Evolutionary conservation across 2,888 invertebrate species (phyloP).

Genomic region (Eupithecia pulchellata): DNA sequence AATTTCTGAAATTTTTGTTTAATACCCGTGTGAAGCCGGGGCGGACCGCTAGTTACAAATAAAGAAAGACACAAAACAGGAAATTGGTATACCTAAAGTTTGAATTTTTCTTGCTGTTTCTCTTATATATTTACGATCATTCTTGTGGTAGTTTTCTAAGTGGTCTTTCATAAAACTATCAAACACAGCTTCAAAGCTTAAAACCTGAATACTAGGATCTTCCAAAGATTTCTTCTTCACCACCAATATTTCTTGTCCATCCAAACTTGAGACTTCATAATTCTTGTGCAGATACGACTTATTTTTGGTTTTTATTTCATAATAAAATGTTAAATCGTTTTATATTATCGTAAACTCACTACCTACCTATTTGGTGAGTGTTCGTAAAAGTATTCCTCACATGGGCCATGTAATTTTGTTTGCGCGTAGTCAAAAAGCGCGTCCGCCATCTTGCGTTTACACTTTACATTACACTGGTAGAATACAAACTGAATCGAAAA

Average conservation of each 20-base stretch:
- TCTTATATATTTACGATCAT: constrained; percentile 3
- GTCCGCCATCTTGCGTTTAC: constrained; percentile 32
- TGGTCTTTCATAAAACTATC: constrained; percentile 28
- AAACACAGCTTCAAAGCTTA: constrained; percentile 28
- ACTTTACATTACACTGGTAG: constrained; percentile 7
- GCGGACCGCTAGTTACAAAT: too few relatives aligned
- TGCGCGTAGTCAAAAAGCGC: constrained; percentile 10
- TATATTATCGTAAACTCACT: constrained; percentile 13
- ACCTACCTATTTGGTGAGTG: constrained; percentile 22
- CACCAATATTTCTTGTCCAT: constrained; percentile 17
- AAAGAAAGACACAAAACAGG: constrained; percentile 25
- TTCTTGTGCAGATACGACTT: constrained; percentile 22
- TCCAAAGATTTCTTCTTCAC: constrained; percentile 15
- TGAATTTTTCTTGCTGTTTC: constrained; percentile 7
- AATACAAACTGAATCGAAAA: constrained; percentile 14
- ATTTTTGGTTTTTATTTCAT: constrained; percentile 1
- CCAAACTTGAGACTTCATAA: constrained; percentile 7
- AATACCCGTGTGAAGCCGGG: too few relatives aligned
- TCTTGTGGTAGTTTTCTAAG: constrained; percentile 10
- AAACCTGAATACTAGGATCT: constrained; percentile 17
- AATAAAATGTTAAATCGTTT: too few relatives aligned
- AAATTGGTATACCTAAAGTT: constrained; percentile 15
- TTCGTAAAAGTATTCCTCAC: constrained; percentile 22
- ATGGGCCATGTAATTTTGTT: constrained; percentile 21
- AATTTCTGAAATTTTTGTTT: too few relatives aligned